These are phyloP conservation scores for Epistrophe grossulariae DNA, from an alignment of 2,888 invertebrate species.

Conservation along the genomic window DNA sequence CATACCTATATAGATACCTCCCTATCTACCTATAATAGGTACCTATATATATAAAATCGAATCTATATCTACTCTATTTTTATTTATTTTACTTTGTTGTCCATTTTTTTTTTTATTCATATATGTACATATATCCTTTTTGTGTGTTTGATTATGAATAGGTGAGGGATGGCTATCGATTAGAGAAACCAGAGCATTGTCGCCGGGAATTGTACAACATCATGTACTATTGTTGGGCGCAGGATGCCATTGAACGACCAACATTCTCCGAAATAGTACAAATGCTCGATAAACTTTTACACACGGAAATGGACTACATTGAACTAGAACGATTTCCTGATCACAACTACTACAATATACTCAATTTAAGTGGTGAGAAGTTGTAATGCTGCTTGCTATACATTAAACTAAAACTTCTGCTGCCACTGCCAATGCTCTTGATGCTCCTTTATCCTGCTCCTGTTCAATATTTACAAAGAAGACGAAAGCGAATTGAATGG, in stretches of 20 bases:
- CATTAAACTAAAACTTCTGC: neutral
- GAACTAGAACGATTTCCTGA: conserved; percentile 96
- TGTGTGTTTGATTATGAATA: conserved; percentile 81
- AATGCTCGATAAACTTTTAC: conserved; percentile 92
- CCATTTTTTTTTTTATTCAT: conserved; percentile 44
- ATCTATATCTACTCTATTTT: conserved; percentile 39
- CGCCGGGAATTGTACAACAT: conserved; percentile 96
- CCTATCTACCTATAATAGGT: too few species aligned
- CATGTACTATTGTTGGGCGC: conserved; percentile 98
- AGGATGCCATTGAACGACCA: conserved; percentile 92
- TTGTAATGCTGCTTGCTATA: conserved; percentile 82
- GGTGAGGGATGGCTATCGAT: conserved; percentile 94
- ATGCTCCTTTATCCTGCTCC: too few species aligned
- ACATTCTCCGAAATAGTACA: conserved; percentile 92
- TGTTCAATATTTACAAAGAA: conserved; percentile 32
- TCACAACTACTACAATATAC: conserved; percentile 95
- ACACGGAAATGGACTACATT: conserved; percentile 96
- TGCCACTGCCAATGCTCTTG: neutral
- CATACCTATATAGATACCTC: neutral
- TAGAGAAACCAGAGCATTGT: conserved; percentile 97
- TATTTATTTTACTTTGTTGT: conserved; percentile 41
- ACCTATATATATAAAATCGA: conserved; percentile 24
- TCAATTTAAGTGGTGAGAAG: conserved; percentile 93
- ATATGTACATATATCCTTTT: conserved; percentile 53
- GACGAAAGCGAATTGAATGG: conserved; percentile 20